Base-by-base conservation (phyloP, 2,888 invertebrate genomes). In the Limnephilus lunatus region DNA sequence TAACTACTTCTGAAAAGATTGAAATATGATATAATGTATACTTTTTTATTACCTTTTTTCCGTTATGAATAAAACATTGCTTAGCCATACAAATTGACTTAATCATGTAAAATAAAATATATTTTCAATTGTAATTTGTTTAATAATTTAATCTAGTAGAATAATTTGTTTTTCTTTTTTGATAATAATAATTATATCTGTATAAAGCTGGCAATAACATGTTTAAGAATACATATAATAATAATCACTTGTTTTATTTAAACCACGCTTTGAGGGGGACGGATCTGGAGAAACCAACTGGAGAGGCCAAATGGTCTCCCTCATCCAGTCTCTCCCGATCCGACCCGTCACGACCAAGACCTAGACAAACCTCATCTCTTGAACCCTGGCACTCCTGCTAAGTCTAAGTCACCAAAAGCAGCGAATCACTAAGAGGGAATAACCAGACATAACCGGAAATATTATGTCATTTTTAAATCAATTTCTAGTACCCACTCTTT, bases 181-280 rank as follows among this genome's bases (percentile, higher is more conserved):
- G 39, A 88, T 88, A n/a, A 68, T 19, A 88, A 68, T 80, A 68
- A 68, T 25, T 35, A 80, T 88, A 88, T 68, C 53, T 88, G 88
- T 88, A 88, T 32, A 88, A 88, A 88, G 88, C 88, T 88, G 88
- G 88, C 80, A 88, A 88, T 88, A 88, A 88, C 80, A 88, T 88
- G 68, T 88, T 88, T 88, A 88, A 80, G 53, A 88, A 32, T 80
- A 35, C 68, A n/a, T 68, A 68, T 68, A n/a, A 68, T 68, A 68
- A 68, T 68, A 68, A 68, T 68, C 4, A n/a, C 19, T 68, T 5
- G 68, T 68, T 68, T 68, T 68, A 68, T 68, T 68, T 68, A 68
- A 68, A 68, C 15, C 53, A 19, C 4, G 12, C 44, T 5, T 11
- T 11, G 44, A 11, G 12, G 12, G 44, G 44, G 12, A 44, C 1